Conservation (phyloP, 2,797 vertebrate genomes). For the Sternotherus odoratus region DNA sequence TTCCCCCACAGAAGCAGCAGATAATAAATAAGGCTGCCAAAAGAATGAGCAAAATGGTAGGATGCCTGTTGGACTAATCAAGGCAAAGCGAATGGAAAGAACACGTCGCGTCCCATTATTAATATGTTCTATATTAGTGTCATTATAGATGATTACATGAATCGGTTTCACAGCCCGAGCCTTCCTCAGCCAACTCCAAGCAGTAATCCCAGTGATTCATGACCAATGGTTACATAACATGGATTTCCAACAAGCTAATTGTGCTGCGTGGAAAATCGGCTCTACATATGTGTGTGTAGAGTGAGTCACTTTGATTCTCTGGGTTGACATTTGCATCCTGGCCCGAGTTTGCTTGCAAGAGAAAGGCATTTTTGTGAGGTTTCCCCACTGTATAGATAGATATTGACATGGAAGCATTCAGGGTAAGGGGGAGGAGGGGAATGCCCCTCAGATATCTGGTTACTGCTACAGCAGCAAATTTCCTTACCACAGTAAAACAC, state of each 20-base stretch:
- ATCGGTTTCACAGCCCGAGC: slow-evolving; percentile 29
- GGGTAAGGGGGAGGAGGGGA: background rate
- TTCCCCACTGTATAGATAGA: background rate
- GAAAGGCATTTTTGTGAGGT: slow-evolving; percentile 46
- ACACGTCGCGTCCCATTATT: slow-evolving; percentile 37
- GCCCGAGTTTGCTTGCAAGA: slow-evolving; percentile 30
- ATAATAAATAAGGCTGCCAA: background rate
- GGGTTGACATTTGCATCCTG: slow-evolving; percentile 46
- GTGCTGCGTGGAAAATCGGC: slow-evolving; percentile 58
- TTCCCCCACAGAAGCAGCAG: background rate
- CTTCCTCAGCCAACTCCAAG: background rate
- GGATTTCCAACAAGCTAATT: slow-evolving; percentile 58
- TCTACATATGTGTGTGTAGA: background rate
- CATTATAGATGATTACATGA: slow-evolving; percentile 40
- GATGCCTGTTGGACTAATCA: background rate
- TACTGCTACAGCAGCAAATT: accelerated
- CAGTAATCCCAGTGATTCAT: slow-evolving; percentile 46
- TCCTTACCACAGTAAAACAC: background rate
- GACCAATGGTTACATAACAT: slow-evolving; percentile 29
- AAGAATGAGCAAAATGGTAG: background rate
- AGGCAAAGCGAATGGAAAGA: slow-evolving; percentile 41
- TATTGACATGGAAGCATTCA: background rate
- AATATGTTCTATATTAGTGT: slow-evolving; percentile 54
- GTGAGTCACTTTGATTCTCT: slow-evolving; percentile 67
- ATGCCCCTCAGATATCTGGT: background rate